Base-by-base conservation (phyloP, 2,888 invertebrate genomes). In the Deilephila porcellus region DNA sequence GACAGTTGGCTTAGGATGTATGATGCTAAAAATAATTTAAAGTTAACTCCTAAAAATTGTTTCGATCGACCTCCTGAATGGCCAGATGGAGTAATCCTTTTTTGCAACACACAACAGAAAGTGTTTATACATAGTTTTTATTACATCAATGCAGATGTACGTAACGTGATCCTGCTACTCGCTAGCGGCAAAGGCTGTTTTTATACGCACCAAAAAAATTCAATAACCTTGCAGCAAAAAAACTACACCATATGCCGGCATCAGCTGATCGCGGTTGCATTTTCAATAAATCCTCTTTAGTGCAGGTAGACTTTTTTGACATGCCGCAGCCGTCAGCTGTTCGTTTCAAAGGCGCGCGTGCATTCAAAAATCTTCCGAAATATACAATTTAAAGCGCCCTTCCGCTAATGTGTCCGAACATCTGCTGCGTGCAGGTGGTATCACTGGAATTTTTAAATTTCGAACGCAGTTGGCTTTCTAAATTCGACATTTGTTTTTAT, bases 371-470 rank as follows among this genome's bases (percentile, higher is more conserved):
- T 87, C 87, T 88, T 86, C 87, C 85, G 75, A 89, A 91, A 87
- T 84, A 87, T 87, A 85, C 84, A 83, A 81, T 81, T 83, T 81
- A 76, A 78, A 52, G 79, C 74, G 78, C 76, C 82, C 81, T 84
- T 86, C 85, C 81, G 83, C 88, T 86, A 85, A 87, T 87, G 82
- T 82, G 80, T 80, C 80, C 76, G 77, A 86, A 88, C 93, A 94
- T 91, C 93, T 94, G 93, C 90, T 75, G 70, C 74, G 79, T 67
- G 92, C 93, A 94, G 93, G 93, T 94, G 93, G 45, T 37, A 52
- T 45, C 45, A 29, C 52, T 77, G 88, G 88, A 88, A 90, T 90
- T 88, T 88, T 87, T 81, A 79, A 86, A 83, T 84, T 88, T 84
- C 79, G 82, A 84, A 83, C 81, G 80, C 72, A 74, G 25, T 67